A percentile compares a stretch with the other conserved stretches of the same genome.
These are phyloP conservation scores for Salarias fasciatus DNA, from an alignment of 2,797 vertebrate species.

Conservation along the genomic window DNA sequence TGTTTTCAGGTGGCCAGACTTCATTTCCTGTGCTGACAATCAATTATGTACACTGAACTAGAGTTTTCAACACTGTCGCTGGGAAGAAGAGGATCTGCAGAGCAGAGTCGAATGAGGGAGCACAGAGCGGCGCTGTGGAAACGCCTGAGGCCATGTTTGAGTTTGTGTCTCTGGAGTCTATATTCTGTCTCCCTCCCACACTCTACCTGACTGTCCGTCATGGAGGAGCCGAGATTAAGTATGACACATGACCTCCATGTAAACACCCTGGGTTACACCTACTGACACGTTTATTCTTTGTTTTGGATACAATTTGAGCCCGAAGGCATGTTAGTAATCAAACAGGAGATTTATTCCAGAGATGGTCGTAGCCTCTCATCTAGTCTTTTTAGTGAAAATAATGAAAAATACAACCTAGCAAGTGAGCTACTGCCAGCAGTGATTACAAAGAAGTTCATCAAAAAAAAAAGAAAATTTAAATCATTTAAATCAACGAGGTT, in stretches of 20 bases:
- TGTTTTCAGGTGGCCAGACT: slow-evolving; percentile 2
- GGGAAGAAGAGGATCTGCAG: slow-evolving; percentile 25
- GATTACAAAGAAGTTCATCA: background rate
- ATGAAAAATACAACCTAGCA: background rate
- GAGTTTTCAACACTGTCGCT: slow-evolving; percentile 36
- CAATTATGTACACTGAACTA: slow-evolving; percentile 6
- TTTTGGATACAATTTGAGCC: slow-evolving; percentile 27
- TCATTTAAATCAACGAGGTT: too few species aligned
- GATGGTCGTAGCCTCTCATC: slow-evolving; percentile 14
- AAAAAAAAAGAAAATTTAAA: too few species aligned
- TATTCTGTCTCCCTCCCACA: slow-evolving; percentile 48
- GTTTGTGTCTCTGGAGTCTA: slow-evolving; percentile 46
- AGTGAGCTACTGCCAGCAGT: background rate
- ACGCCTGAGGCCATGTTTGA: slow-evolving; percentile 43
- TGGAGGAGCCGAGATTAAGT: slow-evolving; percentile 1
- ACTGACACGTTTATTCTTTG: slow-evolving; percentile 23
- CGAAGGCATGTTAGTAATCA: slow-evolving; percentile 28
- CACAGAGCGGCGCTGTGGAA: slow-evolving; percentile 7
- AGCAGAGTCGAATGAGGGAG: background rate
- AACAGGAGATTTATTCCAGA: slow-evolving; percentile 3
- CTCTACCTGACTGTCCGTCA: slow-evolving; percentile 58
- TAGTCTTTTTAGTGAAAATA: background rate
- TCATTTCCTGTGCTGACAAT: slow-evolving; percentile 15
- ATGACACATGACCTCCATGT: slow-evolving; percentile 34
- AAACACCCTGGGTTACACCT: slow-evolving; percentile 26